Conservation (phyloP, 35 echinoderm and acorn worm species). For the Heliocidaris tuberculata region DNA sequence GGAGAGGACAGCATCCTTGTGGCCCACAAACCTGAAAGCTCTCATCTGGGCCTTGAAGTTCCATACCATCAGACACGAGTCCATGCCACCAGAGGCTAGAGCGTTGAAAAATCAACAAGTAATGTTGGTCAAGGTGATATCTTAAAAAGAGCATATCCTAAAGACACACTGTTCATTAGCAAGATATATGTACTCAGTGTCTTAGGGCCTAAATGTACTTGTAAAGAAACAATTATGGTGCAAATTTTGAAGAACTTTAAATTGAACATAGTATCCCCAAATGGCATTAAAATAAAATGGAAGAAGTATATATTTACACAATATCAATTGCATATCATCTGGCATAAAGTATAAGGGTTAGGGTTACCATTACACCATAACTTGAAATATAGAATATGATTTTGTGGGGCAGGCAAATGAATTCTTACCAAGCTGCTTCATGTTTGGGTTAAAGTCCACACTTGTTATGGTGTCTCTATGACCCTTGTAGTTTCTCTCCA, state of each 20-base stretch:
- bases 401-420: not conserved
- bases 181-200: not conserved
- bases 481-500: constrained; percentile 97
- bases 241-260: too few relatives aligned
- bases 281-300: too few relatives aligned
- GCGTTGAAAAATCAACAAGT: not conserved
- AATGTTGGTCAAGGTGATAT: not conserved
- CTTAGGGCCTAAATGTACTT: too few relatives aligned
- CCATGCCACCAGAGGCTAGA: constrained; percentile 92
- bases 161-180: not conserved
- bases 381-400: not conserved
- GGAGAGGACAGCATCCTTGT: constrained; percentile 97
- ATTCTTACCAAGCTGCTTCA: constrained; percentile 95
- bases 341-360: too few relatives aligned
- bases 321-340: not conserved
- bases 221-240: not conserved
- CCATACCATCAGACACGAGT: constrained; percentile 98
- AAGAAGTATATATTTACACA: not conserved
- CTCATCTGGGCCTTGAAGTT: constrained; percentile 99
- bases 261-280: too few relatives aligned
- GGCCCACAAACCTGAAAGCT: constrained; percentile 96
- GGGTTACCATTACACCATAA: too few relatives aligned
- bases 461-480: constrained; percentile 98
- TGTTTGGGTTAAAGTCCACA: constrained; percentile 99
- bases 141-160: not conserved